Base-by-base conservation (phyloP, 2,797 vertebrate species). In the Melanotaenia parkinsoni region DNA sequence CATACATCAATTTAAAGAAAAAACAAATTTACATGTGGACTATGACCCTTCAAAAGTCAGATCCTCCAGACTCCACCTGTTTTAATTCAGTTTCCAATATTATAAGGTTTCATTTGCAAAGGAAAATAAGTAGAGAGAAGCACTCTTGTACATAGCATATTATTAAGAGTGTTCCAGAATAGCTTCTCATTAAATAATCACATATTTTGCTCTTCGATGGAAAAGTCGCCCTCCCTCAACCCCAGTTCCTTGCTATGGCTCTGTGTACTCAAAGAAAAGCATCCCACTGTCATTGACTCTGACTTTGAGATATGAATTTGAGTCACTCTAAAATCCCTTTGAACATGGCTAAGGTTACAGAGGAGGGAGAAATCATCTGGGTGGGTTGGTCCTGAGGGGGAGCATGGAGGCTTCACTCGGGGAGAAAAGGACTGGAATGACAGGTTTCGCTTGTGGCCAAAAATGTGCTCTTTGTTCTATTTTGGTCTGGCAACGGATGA, bases 401-500 rank as follows among this genome's bases (percentile, higher is more conserved):
- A 63, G 59, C 67, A 59, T 30, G 26, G 37, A 74, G 74, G 75
- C 70, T 82, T 67, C 68, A 50, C 53, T 70, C 65, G 18, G 58
- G 82, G 76, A 67, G 35, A 16, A 82, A 67, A 53, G 18, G 61
- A 71, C 70, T 73, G 80, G 67, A 86, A 80, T 83, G 75, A 84
- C 24, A 37, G 58, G 83, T 81, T 87, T 89, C 6, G 66, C 81
- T 89, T 32, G 22, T 67, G 73, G 85, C 79, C 85, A 92, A 73
- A 89, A 87, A 90, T 86, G 82, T 84, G 73, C 76, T 84, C 70
- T 80, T 89, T 85, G 86, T 92, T 91, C 79, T 91, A 89, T 85
- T 92, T 90, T 69, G 38, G 82, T 82, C 72, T 72, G 82, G 86
- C 81, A 87, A 77, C 67, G 58, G 66, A 71, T 51, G 70, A 67